Percentiles rank a stretch among this genome's conserved stretches.
Conservation (phyloP, 2,888 invertebrate species). For the Sphaerophoria taeniata region DNA sequence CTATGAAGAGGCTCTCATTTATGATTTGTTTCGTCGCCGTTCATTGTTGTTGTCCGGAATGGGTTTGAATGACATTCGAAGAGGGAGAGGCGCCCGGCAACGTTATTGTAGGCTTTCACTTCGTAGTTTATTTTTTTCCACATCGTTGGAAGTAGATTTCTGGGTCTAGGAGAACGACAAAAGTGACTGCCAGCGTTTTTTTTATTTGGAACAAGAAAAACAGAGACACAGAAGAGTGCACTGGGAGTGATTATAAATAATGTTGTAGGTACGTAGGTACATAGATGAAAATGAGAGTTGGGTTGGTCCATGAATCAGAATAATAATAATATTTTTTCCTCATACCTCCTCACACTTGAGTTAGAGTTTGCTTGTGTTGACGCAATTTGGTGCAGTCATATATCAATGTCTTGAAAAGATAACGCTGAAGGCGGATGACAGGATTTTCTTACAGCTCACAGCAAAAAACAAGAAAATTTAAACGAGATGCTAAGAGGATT, state of each 20-base stretch:
- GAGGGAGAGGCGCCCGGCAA: not conserved
- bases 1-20: slow-evolving; percentile 65
- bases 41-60: slow-evolving; percentile 18
- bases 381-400: slow-evolving; percentile 60
- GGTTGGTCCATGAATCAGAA: slow-evolving; percentile 63
- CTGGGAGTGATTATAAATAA: slow-evolving; percentile 52
- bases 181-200: slow-evolving; percentile 59
- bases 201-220: no score
- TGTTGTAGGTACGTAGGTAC: not conserved
- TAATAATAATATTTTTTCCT: slow-evolving; percentile 64
- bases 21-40: slow-evolving; percentile 66
- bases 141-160: slow-evolving; percentile 71
- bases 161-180: slow-evolving; percentile 69
- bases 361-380: slow-evolving; percentile 53
- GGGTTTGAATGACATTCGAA: not conserved
- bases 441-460: not conserved
- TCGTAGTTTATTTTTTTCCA: slow-evolving; percentile 34
- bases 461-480: not conserved
- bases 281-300: slow-evolving; percentile 12
- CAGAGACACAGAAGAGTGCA: slow-evolving; percentile 17
- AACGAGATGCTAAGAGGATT: slow-evolving; percentile 23
- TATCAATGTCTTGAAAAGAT: slow-evolving; percentile 36
- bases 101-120: slow-evolving; percentile 49
- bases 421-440: slow-evolving; percentile 20
- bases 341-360: no score